Evolutionary conservation across 2,113 vertebrate genomes (phyloP).

Genomic region (Pluvianellus socialis): DNA sequence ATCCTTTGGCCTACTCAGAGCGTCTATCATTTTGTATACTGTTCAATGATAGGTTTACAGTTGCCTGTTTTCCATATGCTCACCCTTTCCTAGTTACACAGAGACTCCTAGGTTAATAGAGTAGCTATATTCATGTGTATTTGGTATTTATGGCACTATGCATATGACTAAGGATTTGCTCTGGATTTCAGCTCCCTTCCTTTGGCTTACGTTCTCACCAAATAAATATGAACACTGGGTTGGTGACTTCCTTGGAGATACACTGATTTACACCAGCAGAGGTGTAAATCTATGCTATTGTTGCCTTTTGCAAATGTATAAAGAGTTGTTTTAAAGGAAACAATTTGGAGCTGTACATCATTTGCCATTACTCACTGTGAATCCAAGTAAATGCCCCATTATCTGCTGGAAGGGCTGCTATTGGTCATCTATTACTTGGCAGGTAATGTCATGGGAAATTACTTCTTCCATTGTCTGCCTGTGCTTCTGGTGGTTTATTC

Average conservation of each 20-base stretch:
- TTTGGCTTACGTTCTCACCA: background rate
- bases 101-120: background rate
- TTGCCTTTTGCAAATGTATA: background rate
- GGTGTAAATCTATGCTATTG: background rate
- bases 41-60: background rate
- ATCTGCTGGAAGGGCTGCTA: background rate
- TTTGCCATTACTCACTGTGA: background rate
- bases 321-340: background rate
- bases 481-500: conserved; percentile 19
- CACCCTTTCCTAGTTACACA: background rate
- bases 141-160: background rate
- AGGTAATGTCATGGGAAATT: conserved; percentile 27
- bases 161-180: background rate
- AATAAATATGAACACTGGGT: background rate
- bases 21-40: background rate
- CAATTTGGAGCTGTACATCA: background rate
- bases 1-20: background rate
- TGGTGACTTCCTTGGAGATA: background rate
- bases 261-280: background rate
- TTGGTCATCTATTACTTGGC: background rate
- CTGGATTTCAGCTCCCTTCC: background rate
- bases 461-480: background rate
- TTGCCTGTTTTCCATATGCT: background rate
- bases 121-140: background rate
- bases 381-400: background rate